Conservation (phyloP, 30 jellyfish, hydroid and myxozoan species). For the Cassiopea xamachana region DNA sequence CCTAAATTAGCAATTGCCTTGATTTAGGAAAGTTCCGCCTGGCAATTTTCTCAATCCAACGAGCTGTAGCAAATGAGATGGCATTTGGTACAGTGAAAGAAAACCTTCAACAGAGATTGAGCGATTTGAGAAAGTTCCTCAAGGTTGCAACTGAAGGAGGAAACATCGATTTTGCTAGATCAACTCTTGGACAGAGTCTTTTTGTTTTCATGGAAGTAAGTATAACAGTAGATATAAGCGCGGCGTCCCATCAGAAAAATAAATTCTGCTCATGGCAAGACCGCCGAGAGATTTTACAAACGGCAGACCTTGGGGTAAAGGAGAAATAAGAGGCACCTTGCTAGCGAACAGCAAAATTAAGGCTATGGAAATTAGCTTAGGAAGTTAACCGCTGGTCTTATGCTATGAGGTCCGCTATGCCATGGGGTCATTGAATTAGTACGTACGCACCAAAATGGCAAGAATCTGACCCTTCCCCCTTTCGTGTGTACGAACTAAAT, state of each 20-base stretch:
- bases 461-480: too few relatives aligned
- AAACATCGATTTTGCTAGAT: conserved; percentile 87
- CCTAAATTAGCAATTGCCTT: neutral
- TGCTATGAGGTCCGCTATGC: too few relatives aligned
- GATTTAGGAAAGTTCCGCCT: conserved; percentile 73
- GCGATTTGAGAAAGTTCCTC: conserved; percentile 63
- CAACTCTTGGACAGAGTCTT: conserved; percentile 76
- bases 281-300: too few relatives aligned
- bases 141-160: conserved; percentile 87
- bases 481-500: too few relatives aligned
- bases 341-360: too few relatives aligned
- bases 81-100: conserved; percentile 45
- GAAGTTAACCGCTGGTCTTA: too few relatives aligned
- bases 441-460: too few relatives aligned
- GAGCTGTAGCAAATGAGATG: conserved; percentile 85
- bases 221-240: neutral
- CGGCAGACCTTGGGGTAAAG: too few relatives aligned
- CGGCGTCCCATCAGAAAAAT: neutral
- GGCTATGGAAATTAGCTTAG: too few relatives aligned
- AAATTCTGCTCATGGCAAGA: too few relatives aligned
- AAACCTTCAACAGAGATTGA: conserved; percentile 72
- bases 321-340: too few relatives aligned
- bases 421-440: too few relatives aligned
- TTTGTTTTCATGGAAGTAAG: conserved; percentile 79
- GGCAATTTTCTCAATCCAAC: conserved; percentile 85